These are phyloP conservation scores for Aleiodes sp. DNA, from an alignment of 1,140 invertebrate genomes.

Conservation along the genomic window DNA sequence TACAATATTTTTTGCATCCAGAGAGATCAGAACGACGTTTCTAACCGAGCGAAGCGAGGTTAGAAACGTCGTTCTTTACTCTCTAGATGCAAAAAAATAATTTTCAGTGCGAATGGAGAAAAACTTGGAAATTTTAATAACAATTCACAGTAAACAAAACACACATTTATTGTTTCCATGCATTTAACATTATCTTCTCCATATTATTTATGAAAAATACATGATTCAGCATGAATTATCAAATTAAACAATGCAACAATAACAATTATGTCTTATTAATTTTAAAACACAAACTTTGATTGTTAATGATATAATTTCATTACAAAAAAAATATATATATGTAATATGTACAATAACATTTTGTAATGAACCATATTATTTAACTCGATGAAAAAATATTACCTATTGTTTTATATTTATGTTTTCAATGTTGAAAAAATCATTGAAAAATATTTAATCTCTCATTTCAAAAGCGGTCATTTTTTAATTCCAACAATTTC, in stretches of 20 bases:
- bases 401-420: slow-evolving; percentile 6
- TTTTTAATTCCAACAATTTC: background rate
- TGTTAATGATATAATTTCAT: no score
- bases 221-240: background rate
- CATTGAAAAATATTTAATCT: slow-evolving; percentile 16
- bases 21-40: no score
- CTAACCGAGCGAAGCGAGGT: no score
- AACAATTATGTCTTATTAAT: background rate
- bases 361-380: background rate
- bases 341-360: no score
- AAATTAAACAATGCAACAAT: slow-evolving; percentile 6
- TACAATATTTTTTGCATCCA: no score
- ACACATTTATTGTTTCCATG: slow-evolving; percentile 10
- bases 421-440: background rate
- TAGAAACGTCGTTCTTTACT: no score
- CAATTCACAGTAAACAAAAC: no score
- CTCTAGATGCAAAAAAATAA: no score
- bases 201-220: slow-evolving; percentile 1
- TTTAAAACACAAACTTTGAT: background rate
- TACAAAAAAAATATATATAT: no score
- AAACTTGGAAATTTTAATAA: no score
- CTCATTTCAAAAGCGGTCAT: background rate
- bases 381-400: background rate
- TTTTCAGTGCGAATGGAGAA: no score
- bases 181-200: background rate